Base-by-base conservation (phyloP, 2,797 vertebrate species). In the Gobionotothen gibberifrons region DNA sequence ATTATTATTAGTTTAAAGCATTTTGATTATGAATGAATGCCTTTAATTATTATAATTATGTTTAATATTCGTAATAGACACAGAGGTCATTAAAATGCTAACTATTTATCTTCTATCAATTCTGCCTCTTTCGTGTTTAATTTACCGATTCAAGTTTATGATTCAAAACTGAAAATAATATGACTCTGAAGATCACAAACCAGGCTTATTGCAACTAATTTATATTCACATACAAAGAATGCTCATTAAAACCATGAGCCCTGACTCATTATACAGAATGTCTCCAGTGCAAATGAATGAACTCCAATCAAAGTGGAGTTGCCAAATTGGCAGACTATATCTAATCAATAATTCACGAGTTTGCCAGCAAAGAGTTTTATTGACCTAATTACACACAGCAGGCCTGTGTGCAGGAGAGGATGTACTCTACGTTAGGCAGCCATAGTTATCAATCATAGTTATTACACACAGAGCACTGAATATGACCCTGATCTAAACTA, bases 291-390 rank as follows among this genome's bases (percentile, higher is more conserved):
- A 69, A 79, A 72, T 11, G 5, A 73, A 76, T 77, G 26, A 85
- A 83, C 46, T 70, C 64, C 14, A 64, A 8, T 63, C 46, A 73
- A 76, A 74, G 70, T 21, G 53, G 21, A 75, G 64, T 69, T 79
- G 67, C 60, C 67, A 68, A 74, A 77, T 52, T 86, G 80, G 73
- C 86, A 84, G 82, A 85, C 78, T 65, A 11, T 17, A 44, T 22
- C 56, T 11, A 61, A 86, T 90, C 82, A 89, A 90, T 91, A 83
- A 91, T 90, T 90, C 73, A 93, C 77, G 73, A 77, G 65, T 83
- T 81, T 87, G 61, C 66, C 79, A 77, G 82, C 48, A 76, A 82
- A 82, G 74, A 81, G 83, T 74, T 76, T 79, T 53, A 78, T 74
- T 89, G 89, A 90, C 91, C 90, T 85, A 80, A 88, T 88, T 90